Evolutionary conservation across 2,113 vertebrate species (phyloP).

Genomic region (Eptatretus burgeri): DNA sequence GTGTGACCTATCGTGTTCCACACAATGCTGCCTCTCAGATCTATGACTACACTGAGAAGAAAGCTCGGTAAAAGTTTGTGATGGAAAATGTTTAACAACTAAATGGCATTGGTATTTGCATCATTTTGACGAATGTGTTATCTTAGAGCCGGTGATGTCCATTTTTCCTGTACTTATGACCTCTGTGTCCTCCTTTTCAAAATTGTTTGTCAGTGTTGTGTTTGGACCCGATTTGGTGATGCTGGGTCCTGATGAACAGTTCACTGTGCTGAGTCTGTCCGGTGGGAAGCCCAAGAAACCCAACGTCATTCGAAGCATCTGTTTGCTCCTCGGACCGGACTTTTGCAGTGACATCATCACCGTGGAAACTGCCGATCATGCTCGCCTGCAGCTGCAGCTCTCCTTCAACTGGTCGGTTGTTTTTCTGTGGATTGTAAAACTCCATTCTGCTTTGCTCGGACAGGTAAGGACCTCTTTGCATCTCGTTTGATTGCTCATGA

Average conservation of each 20-base stretch:
- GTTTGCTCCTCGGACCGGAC: constrained; percentile 49
- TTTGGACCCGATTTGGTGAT: constrained; percentile 57
- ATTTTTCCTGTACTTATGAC: background rate
- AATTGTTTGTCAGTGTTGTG: constrained; percentile 23
- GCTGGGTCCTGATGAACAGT: constrained; percentile 51
- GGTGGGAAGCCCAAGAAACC: constrained; percentile 41
- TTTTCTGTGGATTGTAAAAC: too few species aligned
- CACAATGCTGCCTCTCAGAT: constrained; percentile 53
- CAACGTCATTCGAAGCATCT: constrained; percentile 37
- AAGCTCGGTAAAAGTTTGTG: constrained; percentile 23
- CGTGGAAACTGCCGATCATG: constrained; percentile 55
- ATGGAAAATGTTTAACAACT: too few species aligned
- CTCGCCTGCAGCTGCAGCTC: constrained; percentile 50
- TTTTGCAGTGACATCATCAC: constrained; percentile 57
- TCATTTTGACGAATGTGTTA: too few species aligned
- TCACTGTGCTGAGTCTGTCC: constrained; percentile 44
- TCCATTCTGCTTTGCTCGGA: too few species aligned
- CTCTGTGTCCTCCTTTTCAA: background rate
- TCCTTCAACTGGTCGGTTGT: constrained; percentile 44
- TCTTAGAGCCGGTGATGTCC: too few species aligned
- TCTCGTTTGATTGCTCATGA: background rate
- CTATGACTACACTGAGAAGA: constrained; percentile 55
- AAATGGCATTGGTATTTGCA: too few species aligned
- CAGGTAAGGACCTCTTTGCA: background rate
- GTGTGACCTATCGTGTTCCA: constrained; percentile 39